Base-by-base conservation (phyloP, 2,113 vertebrate species). In the Syngnathus floridae region DNA sequence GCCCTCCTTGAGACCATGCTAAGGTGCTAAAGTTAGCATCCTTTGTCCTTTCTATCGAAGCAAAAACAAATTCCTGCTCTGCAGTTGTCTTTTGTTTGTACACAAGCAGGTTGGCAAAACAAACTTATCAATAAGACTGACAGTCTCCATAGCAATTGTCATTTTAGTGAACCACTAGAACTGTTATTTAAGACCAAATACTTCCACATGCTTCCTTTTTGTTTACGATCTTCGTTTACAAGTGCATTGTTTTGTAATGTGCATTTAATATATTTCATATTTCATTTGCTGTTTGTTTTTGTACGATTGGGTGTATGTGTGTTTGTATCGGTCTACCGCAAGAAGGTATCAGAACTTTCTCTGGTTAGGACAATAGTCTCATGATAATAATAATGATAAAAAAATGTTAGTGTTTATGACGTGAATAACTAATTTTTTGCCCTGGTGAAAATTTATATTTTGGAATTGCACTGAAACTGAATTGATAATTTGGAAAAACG, bases 391-490 rank as follows among this genome's bases (percentile, higher is more conserved):
- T 87, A 84, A 90, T 86, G 82, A 77, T 66, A 71, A 40, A 31
- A n/a, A 77, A 71, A 7, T 64, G 78, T 71, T 78, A 76, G 38
- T 75, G 73, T 85, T 80, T 81, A 75, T 75, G 76, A 85, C 7
- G 70, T 72, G 69, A 82, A 82, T 81, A 76, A 80, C 75, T 73
- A 73, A 86, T 88, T 82, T 88, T 68, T 82, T 82, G 70, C 78
- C 83, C 85, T 85, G 85, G 78, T 87, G 85, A 85, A 82, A 75
- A 85, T 86, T 79, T 87, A 87, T 90, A 89, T 86, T 90, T 88
- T 90, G 85, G 75, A 88, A 88, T 87, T 90, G 88, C 89, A 90
- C 88, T 88, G 83, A 89, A 90, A 83, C 74, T 73, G 75, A 73
- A 70, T 85, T 79, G 73, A 74, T 84, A 76, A 83, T 82, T 88